Conservation (phyloP, 2,797 vertebrate species). For the Pygocentrus nattereri region DNA sequence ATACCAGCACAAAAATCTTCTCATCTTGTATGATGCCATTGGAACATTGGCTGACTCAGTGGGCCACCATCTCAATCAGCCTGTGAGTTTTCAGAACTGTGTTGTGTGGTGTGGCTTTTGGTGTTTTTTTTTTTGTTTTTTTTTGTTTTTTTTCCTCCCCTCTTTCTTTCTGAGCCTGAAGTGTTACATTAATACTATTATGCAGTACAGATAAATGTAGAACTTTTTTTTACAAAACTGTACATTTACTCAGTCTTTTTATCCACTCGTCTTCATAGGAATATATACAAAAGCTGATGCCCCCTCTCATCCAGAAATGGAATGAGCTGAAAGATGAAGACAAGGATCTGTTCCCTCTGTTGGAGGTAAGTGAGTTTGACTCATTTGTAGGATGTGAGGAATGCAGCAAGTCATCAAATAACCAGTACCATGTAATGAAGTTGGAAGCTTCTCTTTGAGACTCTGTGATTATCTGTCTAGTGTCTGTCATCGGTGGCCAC, state of each 20-base stretch:
- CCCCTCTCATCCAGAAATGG: conserved; percentile 95
- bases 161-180: too few species aligned
- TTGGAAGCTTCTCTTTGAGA: background rate
- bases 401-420: background rate
- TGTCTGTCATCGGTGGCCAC: conserved; percentile 95
- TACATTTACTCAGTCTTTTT: background rate
- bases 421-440: background rate
- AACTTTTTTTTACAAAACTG: too few species aligned
- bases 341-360: conserved; percentile 92
- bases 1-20: conserved; percentile 96
- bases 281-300: conserved; percentile 97
- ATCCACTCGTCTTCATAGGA: conserved; percentile 75
- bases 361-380: conserved; percentile 81
- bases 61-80: conserved; percentile 95
- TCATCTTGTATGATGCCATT: conserved; percentile 95
- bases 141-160: too few species aligned
- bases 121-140: too few species aligned
- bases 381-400: background rate
- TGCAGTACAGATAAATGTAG: too few species aligned
- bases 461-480: conserved; percentile 64
- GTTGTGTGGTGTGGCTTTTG: too few species aligned
- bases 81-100: conserved; percentile 74
- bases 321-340: conserved; percentile 96
- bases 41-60: conserved; percentile 94
- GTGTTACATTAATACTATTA: too few species aligned